These are phyloP conservation scores for Bombus waltoni DNA, from an alignment of 1,140 invertebrate species.

Conservation along the genomic window DNA sequence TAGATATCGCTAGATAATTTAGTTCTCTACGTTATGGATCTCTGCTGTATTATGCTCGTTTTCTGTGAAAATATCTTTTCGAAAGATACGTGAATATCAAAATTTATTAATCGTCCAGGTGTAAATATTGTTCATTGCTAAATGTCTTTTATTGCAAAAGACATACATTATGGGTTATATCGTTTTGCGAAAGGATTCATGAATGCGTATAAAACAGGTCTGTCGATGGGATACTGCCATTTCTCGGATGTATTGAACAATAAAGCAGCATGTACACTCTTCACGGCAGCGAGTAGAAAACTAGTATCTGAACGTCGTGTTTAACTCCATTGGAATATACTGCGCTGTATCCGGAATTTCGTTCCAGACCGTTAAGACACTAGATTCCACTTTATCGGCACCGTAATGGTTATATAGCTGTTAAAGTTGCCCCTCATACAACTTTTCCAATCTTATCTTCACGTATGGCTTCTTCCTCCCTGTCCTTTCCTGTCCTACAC, in stretches of 20 bases:
- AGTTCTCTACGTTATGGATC: no score
- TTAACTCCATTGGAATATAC: constrained; percentile 79
- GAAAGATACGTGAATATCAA: neutral
- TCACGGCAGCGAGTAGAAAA: constrained; percentile 54
- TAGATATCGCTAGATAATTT: no score
- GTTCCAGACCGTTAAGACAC: constrained; percentile 80
- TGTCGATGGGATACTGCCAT: constrained; percentile 20
- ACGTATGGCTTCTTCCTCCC: constrained; percentile 65
- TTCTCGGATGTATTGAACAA: constrained; percentile 55
- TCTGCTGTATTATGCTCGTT: no score
- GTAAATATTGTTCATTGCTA: neutral
- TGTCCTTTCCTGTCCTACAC: constrained; percentile 14
- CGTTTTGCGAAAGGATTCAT: constrained; percentile 28
- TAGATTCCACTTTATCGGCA: constrained; percentile 82
- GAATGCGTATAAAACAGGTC: constrained; percentile 24
- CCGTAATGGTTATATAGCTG: constrained; percentile 83
- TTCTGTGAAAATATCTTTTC: neutral
- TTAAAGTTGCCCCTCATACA: constrained; percentile 82
- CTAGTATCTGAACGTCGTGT: constrained; percentile 71
- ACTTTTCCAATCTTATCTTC: constrained; percentile 84
- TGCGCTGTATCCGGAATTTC: constrained; percentile 80
- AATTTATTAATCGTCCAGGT: neutral
- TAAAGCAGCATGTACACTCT: constrained; percentile 59
- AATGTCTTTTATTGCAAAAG: neutral
- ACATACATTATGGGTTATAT: neutral